These are phyloP conservation scores for Melanostoma mellinum DNA, from an alignment of 2,888 invertebrate species.

Conservation along the genomic window DNA sequence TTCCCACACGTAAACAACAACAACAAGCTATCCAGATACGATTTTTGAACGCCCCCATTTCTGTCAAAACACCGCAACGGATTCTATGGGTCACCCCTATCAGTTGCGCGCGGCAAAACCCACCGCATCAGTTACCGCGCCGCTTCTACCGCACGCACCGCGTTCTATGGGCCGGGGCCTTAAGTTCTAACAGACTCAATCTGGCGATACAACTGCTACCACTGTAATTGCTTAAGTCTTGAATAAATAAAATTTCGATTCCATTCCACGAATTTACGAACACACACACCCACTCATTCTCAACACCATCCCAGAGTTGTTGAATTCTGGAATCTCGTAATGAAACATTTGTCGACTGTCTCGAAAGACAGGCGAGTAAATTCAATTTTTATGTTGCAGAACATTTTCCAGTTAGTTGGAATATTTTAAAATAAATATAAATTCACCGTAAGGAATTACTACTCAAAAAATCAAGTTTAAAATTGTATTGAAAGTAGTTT, in stretches of 20 bases:
- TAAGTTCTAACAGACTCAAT: neutral
- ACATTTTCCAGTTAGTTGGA: neutral
- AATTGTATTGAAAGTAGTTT: no score
- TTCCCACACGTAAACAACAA: no score
- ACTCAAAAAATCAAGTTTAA: slow-evolving; percentile 1
- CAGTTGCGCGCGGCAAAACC: no score
- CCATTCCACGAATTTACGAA: slow-evolving; percentile 30
- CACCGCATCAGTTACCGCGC: no score
- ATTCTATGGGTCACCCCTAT: no score
- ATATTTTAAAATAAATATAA: no score
- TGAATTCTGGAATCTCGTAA: slow-evolving; percentile 11
- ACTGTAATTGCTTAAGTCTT: slow-evolving; percentile 18
- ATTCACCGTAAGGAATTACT: neutral
- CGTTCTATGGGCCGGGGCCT: no score
- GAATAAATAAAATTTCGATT: slow-evolving; percentile 69
- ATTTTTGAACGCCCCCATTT: no score
- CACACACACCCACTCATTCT: slow-evolving; percentile 39
- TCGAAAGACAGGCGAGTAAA: slow-evolving; percentile 32
- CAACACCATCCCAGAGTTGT: slow-evolving; percentile 58
- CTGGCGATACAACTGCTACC: neutral
- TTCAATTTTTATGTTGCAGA: slow-evolving; percentile 44
- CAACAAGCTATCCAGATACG: no score
- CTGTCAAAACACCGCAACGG: no score
- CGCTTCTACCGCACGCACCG: no score
- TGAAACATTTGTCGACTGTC: slow-evolving; percentile 70